Conservation (phyloP, 2,797 vertebrate species). For the Pseudopleuronectes americanus region DNA sequence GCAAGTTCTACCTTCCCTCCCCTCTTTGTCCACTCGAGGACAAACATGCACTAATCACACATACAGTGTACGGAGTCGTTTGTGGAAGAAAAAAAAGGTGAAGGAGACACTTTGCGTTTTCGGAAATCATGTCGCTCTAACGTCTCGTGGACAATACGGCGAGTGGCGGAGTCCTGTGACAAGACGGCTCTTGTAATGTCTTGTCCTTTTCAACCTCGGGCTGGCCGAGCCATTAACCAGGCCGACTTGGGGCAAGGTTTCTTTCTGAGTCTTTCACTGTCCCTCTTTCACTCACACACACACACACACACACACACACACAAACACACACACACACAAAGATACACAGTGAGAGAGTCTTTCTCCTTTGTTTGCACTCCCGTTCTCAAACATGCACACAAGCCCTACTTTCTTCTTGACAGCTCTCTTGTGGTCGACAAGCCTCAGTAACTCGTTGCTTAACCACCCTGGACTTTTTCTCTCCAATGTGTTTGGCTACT, state of each 20-base stretch:
- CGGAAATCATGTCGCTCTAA: constrained; percentile 29
- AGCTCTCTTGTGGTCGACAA: constrained; percentile 77
- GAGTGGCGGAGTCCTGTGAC: constrained; percentile 45
- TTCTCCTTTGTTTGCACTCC: constrained; percentile 76
- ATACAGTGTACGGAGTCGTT: constrained; percentile 26
- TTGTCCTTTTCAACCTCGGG: constrained; percentile 64
- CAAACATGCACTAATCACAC: constrained; percentile 63
- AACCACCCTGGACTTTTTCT: constrained; percentile 72
- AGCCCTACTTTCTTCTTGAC: constrained; percentile 74
- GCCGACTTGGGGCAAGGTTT: constrained; percentile 53
- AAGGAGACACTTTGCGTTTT: constrained; percentile 23
- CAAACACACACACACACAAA: constrained; percentile 31
- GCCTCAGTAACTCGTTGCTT: constrained; percentile 75
- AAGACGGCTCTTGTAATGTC: constrained; percentile 54
- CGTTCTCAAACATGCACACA: constrained; percentile 73
- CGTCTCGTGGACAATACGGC: constrained; percentile 20
- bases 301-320: neutral
- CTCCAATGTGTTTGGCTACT: constrained; percentile 71
- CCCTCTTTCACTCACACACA: constrained; percentile 19
- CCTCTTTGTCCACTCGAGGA: constrained; percentile 75
- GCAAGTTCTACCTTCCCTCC: constrained; percentile 81
- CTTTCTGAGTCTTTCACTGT: constrained; percentile 49
- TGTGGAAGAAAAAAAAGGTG: constrained; percentile 14
- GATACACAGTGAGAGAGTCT: constrained; percentile 60
- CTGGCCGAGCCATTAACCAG: constrained; percentile 62